These are phyloP conservation scores for Cremastobaeus sp. DNA, from an alignment of 2,888 invertebrate genomes.

Conservation along the genomic window DNA sequence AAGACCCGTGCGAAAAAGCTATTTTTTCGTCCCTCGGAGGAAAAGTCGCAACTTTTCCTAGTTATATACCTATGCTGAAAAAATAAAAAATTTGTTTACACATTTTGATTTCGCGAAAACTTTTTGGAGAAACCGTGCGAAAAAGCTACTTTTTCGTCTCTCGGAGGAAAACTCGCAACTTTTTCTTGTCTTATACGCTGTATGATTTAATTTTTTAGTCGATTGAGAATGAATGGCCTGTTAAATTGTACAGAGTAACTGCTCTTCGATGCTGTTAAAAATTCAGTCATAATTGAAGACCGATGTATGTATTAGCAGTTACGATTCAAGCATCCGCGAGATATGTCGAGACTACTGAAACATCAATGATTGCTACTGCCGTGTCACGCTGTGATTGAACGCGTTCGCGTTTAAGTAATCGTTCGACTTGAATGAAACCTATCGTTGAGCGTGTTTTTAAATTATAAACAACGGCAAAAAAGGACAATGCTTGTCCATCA, in stretches of 20 bases:
- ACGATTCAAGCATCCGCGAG: conserved; percentile 26
- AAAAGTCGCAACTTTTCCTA: too few species aligned
- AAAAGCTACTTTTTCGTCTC: too few species aligned
- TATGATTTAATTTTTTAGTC: too few species aligned
- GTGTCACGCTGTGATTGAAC: conserved; percentile 36
- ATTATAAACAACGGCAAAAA: conserved; percentile 10
- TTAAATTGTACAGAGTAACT: conserved; percentile 10
- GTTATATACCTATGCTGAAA: too few species aligned
- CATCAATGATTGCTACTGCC: conserved; percentile 31
- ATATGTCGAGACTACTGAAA: conserved; percentile 40
- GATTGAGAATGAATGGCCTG: too few species aligned
- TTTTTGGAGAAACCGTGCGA: too few species aligned
- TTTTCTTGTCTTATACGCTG: too few species aligned
- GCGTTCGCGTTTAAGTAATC: conserved; percentile 25
- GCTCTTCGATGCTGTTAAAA: conserved; percentile 27
- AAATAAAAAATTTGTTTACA: too few species aligned
- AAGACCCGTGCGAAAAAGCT: too few species aligned
- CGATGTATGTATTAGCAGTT: conserved; percentile 32
- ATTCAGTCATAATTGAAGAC: conserved; percentile 32
- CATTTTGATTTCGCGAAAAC: too few species aligned
- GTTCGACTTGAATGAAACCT: conserved; percentile 34
- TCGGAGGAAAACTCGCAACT: too few species aligned
- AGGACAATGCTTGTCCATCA: not conserved
- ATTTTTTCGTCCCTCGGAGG: too few species aligned
- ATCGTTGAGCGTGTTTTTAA: conserved; percentile 35